Evolutionary conservation across 2,888 invertebrate species (phyloP).

Genomic region (Agrochola circellaris): DNA sequence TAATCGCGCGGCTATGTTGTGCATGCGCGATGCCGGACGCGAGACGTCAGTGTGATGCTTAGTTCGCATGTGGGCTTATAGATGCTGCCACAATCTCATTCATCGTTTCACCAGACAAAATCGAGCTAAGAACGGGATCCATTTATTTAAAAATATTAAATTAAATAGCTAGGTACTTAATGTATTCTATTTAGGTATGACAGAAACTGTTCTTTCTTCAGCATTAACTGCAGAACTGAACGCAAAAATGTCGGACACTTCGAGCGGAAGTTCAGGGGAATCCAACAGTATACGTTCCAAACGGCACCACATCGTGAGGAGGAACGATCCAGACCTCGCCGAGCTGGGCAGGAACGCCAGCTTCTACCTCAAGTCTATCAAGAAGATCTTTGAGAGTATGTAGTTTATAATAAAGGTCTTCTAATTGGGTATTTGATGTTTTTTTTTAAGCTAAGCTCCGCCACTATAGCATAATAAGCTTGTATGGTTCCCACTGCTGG

Average conservation of each 20-base stretch:
- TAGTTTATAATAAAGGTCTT: slow-evolving; percentile 55
- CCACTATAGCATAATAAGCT: neutral
- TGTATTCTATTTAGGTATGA: neutral
- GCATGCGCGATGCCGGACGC: neutral
- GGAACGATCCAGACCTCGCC: slow-evolving; percentile 48
- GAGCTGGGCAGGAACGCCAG: slow-evolving; percentile 71
- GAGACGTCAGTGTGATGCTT: neutral
- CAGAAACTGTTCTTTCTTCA: slow-evolving; percentile 2
- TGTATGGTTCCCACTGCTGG: too few relatives aligned
- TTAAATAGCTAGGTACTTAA: neutral
- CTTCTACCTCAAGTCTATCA: slow-evolving; percentile 69
- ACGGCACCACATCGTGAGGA: neutral
- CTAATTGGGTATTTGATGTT: neutral
- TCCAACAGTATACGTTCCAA: neutral
- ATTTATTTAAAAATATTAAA: neutral
- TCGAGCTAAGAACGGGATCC: neutral
- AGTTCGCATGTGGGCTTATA: neutral
- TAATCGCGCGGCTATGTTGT: neutral
- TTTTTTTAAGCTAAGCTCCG: neutral
- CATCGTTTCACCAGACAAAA: neutral
- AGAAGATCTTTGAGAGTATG: slow-evolving; percentile 68
- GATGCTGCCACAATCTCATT: neutral
- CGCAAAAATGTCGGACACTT: neutral
- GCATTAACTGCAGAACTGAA: slow-evolving; percentile 13
- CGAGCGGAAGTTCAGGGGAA: slow-evolving; percentile 29